Conservation (phyloP, 2,113 vertebrate genomes). For the Narcine bancroftii region DNA sequence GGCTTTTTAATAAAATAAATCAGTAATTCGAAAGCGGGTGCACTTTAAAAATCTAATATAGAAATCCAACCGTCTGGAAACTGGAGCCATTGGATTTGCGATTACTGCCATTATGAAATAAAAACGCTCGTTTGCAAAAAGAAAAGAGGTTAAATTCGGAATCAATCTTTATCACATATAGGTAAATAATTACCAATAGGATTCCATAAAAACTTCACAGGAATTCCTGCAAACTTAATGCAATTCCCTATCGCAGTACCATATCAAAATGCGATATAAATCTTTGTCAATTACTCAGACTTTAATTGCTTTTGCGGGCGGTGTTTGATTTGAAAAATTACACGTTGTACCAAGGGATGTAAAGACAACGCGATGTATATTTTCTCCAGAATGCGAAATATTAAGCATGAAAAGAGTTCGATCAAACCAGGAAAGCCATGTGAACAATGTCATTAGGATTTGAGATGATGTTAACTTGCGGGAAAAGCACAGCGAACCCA, state of each 20-base stretch:
- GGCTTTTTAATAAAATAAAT: neutral
- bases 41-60: neutral
- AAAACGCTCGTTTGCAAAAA: neutral
- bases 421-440: neutral
- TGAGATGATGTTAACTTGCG: too few relatives aligned
- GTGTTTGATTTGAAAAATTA: neutral
- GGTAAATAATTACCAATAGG: neutral
- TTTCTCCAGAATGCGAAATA: neutral
- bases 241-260: neutral
- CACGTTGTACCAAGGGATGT: neutral
- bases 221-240: neutral
- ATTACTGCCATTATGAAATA: too few relatives aligned
- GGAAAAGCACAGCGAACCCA: neutral
- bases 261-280: constrained; percentile 19
- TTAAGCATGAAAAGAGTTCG: neutral
- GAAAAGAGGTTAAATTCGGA: neutral
- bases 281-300: constrained; percentile 19
- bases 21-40: neutral
- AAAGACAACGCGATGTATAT: neutral
- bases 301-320: constrained; percentile 8
- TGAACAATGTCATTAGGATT: neutral
- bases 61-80: neutral
- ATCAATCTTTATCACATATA: neutral
- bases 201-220: neutral
- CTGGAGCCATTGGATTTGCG: too few relatives aligned